Evolutionary conservation across 1,140 invertebrate genomes (phyloP), one percentile per base, ranked within the genome.

Genomic region (Pseudomyrmex cubaensis): DNA sequence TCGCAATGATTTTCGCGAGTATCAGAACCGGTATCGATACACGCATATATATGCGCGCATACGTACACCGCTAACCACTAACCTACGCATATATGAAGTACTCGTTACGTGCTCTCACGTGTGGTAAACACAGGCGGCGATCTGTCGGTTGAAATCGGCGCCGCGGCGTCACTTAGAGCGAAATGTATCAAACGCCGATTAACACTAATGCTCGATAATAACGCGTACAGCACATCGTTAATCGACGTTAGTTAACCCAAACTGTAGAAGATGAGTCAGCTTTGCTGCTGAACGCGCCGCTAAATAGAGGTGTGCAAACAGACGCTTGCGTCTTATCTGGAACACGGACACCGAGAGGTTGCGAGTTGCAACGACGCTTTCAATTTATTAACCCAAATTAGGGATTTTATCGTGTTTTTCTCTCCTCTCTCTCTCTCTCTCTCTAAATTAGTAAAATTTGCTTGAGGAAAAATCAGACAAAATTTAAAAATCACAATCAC

Each of bases 341-440:
- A 57, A 44, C 35, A 10, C 8, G 17, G 44, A 48, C 2, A 35
- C 17, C 10, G 69, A 48, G 69, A 48, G 4, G 12, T 10, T 25
- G 56, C 3, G 8, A 63, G 12, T 70, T 50, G 64, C 44, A 59
- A 56, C 20, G 12, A 61, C 2, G 59, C 20, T 62, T 72, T 59
- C 46, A 48, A 70, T 72, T 80, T 46, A 70, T 57, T 35, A 80
- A 48, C 15, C 0, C 22, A 44, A 52, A 70, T 35, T 59, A 61
- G 7, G 50, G 12, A 48, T 25, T 52, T 13, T 35, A 35, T 35
- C 35, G 35, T 35, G 35, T 52, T 13, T 52, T 22, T 7, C 13
- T n/a, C 25, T 35, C n/a, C 8, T 17, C 1, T 25, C 25, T n/a
- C 25, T 35, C 25, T 10, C 35, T 35, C 35, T 35, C 35, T 35